Conservation (phyloP, 2,113 vertebrate genomes). For the Rhinopithecus roxellana region DNA sequence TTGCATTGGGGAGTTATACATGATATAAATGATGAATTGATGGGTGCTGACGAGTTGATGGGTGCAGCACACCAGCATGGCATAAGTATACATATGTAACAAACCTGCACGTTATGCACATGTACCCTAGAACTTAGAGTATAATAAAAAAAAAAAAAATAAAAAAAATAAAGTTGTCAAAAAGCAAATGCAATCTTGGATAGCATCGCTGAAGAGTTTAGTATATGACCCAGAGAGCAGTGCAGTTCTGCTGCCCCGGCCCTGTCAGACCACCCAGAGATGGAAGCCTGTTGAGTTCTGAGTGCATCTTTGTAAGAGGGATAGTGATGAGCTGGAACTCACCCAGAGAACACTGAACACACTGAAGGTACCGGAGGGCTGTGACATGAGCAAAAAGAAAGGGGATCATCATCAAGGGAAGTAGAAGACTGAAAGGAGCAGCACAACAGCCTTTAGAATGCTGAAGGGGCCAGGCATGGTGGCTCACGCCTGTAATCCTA, state of each 20-base stretch:
- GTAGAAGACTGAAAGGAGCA: not conserved
- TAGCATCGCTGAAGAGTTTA: not conserved
- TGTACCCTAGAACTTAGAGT: too few species aligned
- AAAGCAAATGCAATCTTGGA: not conserved
- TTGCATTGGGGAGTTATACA: too few species aligned
- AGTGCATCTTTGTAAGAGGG: not conserved
- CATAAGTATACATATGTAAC: too few species aligned
- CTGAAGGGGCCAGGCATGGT: not conserved
- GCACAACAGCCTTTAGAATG: not conserved
- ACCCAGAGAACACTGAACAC: not conserved
- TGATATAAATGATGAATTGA: too few species aligned
- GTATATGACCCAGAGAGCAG: not conserved
- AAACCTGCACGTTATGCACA: too few species aligned
- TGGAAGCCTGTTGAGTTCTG: not conserved
- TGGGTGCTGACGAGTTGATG: too few species aligned
- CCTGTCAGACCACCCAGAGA: not conserved
- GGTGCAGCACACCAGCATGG: too few species aligned
- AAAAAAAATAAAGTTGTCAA: too few species aligned
- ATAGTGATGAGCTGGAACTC: not conserved
- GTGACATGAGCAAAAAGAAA: not conserved
- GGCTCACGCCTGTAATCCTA: too few species aligned
- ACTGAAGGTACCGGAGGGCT: not conserved
- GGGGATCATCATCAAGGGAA: not conserved
- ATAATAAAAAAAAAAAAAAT: too few species aligned
- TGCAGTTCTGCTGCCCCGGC: not conserved